Base-by-base conservation (phyloP, 2,888 invertebrate species). In the Vanessa cardui region DNA sequence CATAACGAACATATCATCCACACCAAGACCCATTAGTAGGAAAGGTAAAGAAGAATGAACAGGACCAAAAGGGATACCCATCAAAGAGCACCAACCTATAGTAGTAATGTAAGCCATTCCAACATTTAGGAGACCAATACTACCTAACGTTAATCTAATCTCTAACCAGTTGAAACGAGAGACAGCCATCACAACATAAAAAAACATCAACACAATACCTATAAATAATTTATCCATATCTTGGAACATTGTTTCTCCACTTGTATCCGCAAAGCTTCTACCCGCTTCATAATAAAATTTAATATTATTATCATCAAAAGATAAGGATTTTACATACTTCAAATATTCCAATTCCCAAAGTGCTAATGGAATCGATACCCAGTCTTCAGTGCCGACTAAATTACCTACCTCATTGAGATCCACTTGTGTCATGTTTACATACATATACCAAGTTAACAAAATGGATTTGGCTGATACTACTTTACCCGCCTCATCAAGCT, bases 1-100 rank as follows among this genome's bases (percentile, higher is more conserved):
- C 89, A 97, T 96, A 0, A 97, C 96, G 85, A 97, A 97, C 94
- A 97, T 96, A 80, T 97, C 97, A 78, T 97, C 97, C 31, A 97
- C 95, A 46, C 96, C 96, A 75, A 96, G 94, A 71, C 97, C 97
- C 94, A 97, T 95, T 18, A 97, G 83, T 68, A 97, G 92, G 85
- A 97, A 97, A 7, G 97, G 97, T 70, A 97, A 86, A 16, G 97
- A 96, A 12, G 96, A 95, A 83, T 97, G 97, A 0, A 97, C 95
- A 0, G 97, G 97, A 1, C 97, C 96, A 83, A 96, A 97, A 44
- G 95, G 94, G 46, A 97, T 91, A 8, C 95, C 95, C 66, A 96
- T 80, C 9, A 95, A 82, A 1, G 96, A 96, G 79, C 96, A 96
- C 79, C 96, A 83, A 62, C 96, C 95, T 65, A 95, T 94, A 1